Percentiles rank a stretch among this genome's conserved stretches.
phyloP scores from a whole-genome alignment of 2,797 vertebrate genomes.

The Setipinna tenuifilis region DNA sequence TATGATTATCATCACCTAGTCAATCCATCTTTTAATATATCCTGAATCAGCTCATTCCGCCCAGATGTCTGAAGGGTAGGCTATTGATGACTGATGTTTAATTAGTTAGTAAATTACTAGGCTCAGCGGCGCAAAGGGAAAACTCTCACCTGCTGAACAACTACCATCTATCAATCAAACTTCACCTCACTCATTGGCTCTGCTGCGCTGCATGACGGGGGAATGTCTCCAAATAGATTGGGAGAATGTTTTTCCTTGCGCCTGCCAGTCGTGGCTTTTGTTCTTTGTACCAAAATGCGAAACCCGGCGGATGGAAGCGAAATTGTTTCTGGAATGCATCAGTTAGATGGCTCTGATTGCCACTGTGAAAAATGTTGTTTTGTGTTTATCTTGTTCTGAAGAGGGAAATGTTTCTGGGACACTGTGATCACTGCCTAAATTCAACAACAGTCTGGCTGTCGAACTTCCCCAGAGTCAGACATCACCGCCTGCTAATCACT shows the following conservation, averaged over 20 bases:
- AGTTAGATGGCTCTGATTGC: neutral
- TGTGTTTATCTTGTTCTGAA: neutral
- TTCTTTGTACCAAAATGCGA: neutral
- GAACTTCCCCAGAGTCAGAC: neutral
- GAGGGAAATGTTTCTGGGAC: neutral
- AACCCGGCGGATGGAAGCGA: neutral
- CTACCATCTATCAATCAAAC: slow-evolving; percentile 24
- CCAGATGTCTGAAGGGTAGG: slow-evolving; percentile 53
- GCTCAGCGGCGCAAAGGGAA: slow-evolving; percentile 38
- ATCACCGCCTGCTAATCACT: neutral
- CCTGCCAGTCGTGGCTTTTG: neutral
- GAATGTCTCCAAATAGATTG: neutral
- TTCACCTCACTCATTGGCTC: neutral
- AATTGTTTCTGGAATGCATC: neutral
- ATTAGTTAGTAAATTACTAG: slow-evolving; percentile 56
- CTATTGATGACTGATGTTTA: slow-evolving; percentile 53
- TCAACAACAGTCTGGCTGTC: neutral
- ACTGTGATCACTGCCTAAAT: neutral
- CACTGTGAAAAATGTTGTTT: neutral
- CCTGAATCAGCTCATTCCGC: slow-evolving; percentile 63
- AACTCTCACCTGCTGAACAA: slow-evolving; percentile 25
- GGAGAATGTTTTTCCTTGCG: neutral
- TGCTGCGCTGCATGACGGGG: neutral
- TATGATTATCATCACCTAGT: slow-evolving; percentile 67
- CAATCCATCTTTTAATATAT: slow-evolving; percentile 64